Evolutionary conservation across 2,113 vertebrate genomes (phyloP).

Genomic region (Amazona vittata): DNA sequence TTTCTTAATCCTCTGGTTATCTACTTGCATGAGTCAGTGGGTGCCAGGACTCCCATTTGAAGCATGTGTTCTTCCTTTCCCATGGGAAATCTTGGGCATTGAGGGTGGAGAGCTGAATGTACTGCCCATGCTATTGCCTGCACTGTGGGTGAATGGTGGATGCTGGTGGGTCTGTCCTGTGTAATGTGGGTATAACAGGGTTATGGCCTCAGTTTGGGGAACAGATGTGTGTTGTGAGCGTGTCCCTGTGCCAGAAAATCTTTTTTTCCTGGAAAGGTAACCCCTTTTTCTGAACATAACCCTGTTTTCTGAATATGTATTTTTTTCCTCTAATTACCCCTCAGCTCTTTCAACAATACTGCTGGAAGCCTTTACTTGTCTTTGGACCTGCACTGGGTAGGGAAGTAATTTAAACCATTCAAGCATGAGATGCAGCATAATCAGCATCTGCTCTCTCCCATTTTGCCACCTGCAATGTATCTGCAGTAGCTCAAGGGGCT

Average conservation of each 20-base stretch:
- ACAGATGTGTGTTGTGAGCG: accelerated
- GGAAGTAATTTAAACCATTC: slow-evolving; percentile 18
- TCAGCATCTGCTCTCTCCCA: slow-evolving; percentile 1
- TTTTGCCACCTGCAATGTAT: background rate
- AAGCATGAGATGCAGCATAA: background rate
- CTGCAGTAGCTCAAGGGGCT: background rate
- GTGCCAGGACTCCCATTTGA: background rate
- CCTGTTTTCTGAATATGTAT: background rate
- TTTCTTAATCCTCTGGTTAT: background rate
- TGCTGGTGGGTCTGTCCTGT: background rate
- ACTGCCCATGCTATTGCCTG: accelerated
- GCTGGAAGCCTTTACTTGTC: background rate
- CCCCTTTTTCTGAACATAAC: background rate
- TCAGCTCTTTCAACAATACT: background rate
- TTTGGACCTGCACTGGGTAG: slow-evolving; percentile 14
- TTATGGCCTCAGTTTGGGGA: background rate
- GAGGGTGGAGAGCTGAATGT: background rate
- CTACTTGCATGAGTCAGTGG: background rate
- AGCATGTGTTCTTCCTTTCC: background rate
- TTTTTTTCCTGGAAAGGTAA: background rate
- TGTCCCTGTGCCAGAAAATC: background rate
- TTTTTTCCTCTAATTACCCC: background rate
- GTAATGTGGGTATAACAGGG: background rate
- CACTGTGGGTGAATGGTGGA: accelerated
- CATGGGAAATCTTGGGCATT: background rate